These are phyloP conservation scores for Julus scanicus DNA, from an alignment of 2,888 invertebrate genomes.

Conservation along the genomic window DNA sequence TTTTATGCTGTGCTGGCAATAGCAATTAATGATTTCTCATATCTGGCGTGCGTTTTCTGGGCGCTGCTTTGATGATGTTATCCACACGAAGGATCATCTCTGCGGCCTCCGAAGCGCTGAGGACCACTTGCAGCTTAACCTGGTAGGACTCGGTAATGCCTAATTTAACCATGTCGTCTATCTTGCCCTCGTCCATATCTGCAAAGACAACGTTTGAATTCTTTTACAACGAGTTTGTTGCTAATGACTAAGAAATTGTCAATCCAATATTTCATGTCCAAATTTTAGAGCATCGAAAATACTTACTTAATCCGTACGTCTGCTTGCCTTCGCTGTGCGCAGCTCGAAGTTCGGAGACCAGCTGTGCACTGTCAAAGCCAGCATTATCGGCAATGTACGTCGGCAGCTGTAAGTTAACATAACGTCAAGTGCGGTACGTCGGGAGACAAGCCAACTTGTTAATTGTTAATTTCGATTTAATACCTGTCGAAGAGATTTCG, in stretches of 20 bases:
- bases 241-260: no score
- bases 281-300: not conserved
- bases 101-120: conserved; percentile 96
- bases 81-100: conserved; percentile 99
- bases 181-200: conserved; percentile 89
- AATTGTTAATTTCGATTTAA: not conserved
- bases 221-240: no score
- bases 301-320: conserved; percentile 81
- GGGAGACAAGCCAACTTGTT: no score
- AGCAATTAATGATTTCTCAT: conserved; percentile 75
- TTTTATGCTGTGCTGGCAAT: not conserved
- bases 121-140: conserved; percentile 94
- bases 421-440: no score
- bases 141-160: conserved; percentile 97
- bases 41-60: conserved; percentile 87
- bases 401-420: conserved; percentile 69
- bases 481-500: conserved; percentile 76
- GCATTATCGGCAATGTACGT: conserved; percentile 98
- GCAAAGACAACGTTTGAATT: conserved; percentile 58
- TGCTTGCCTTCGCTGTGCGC: conserved; percentile 84
- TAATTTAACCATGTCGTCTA: conserved; percentile 89
- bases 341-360: conserved; percentile 91
- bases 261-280: no score
- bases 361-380: conserved; percentile 96
- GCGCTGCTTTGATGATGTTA: conserved; percentile 93